Conservation (phyloP, 2,888 invertebrate species). For the Apodemia mormo region DNA sequence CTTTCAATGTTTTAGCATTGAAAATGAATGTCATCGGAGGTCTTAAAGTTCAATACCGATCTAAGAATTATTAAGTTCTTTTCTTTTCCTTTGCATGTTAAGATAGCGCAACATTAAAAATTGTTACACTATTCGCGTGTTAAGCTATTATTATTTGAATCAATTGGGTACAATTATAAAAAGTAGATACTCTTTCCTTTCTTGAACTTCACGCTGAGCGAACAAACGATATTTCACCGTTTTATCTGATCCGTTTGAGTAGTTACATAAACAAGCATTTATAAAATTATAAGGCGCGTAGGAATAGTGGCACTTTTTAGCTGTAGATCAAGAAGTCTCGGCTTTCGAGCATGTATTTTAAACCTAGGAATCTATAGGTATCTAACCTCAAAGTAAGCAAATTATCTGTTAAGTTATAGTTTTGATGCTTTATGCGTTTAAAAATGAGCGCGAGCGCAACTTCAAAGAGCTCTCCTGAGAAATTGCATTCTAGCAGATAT, state of each 20-base stretch:
- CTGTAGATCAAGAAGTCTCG: too few species aligned
- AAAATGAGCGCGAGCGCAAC: too few species aligned
- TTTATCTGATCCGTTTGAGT: not conserved
- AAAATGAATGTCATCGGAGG: not conserved
- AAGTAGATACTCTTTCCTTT: not conserved
- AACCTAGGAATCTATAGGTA: too few species aligned
- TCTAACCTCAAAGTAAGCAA: too few species aligned
- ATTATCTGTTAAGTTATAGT: too few species aligned
- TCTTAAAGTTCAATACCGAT: not conserved
- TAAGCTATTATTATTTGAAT: not conserved
- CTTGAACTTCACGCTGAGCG: not conserved
- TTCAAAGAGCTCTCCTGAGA: too few species aligned
- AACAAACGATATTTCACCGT: not conserved
- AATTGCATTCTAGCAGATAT: too few species aligned
- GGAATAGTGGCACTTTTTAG: too few species aligned
- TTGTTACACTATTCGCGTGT: conserved; percentile 10
- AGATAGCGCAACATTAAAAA: not conserved
- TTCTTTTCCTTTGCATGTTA: not conserved
- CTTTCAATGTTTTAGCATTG: not conserved
- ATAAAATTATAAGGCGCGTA: too few species aligned
- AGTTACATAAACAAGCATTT: not conserved
- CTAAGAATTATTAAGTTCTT: not conserved
- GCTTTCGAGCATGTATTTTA: too few species aligned
- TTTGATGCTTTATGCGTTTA: too few species aligned
- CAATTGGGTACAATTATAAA: conserved; percentile 7